These are phyloP conservation scores for Linnaemya tessellans DNA, from an alignment of 2,888 invertebrate genomes.

Conservation along the genomic window DNA sequence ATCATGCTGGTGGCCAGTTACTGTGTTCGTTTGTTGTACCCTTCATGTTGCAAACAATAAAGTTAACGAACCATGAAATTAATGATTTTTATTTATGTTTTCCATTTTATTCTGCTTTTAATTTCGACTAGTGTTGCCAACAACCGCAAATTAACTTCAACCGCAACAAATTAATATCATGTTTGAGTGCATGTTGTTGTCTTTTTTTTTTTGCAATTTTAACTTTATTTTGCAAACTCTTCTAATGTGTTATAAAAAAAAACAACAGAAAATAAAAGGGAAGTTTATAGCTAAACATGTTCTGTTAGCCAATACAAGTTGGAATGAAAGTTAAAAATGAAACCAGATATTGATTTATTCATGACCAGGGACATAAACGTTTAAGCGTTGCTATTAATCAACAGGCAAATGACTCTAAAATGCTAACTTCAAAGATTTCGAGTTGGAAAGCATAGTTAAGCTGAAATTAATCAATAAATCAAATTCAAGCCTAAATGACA, in stretches of 20 bases:
- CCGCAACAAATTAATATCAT: conserved; percentile 56
- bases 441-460: neutral
- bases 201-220: neutral
- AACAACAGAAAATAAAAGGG: neutral
- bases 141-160: conserved; percentile 58
- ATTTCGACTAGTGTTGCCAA: conserved; percentile 48
- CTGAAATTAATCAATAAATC: conserved; percentile 9
- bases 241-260: conserved; percentile 2
- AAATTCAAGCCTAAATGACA: neutral
- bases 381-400: conserved; percentile 39
- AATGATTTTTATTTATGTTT: conserved; percentile 53
- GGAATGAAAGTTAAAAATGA: neutral
- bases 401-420: conserved; percentile 43
- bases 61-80: conserved; percentile 70
- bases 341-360: conserved; percentile 50
- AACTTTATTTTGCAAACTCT: conserved; percentile 3
- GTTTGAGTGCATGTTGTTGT: conserved; percentile 13
- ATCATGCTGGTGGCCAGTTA: conserved; percentile 58
- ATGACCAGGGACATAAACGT: conserved; percentile 10
- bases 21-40: conserved; percentile 1
- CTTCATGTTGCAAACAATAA: conserved; percentile 55
- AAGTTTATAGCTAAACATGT: neutral
- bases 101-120: conserved; percentile 21
- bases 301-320: conserved; percentile 1
- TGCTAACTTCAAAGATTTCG: neutral